phyloP scores from a whole-genome alignment of 2,888 invertebrate species.

The Pherbina coryleti region DNA sequence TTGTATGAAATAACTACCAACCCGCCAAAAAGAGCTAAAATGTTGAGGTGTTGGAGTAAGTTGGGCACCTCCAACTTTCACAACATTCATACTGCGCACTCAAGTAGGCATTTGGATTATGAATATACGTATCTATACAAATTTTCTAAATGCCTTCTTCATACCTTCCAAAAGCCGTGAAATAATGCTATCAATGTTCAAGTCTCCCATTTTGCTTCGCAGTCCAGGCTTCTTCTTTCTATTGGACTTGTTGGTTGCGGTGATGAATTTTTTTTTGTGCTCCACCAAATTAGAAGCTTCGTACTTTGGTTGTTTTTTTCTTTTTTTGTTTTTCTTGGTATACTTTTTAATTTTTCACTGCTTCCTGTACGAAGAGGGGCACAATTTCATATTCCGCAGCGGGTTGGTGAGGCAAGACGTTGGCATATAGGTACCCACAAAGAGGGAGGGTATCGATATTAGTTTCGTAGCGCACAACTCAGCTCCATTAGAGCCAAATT shows the following conservation, averaged over 20 bases:
- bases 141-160: conserved; percentile 1
- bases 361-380: conserved; percentile 27
- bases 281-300: conserved; percentile 9
- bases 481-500: conserved; percentile 4
- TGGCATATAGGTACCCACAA: conserved; percentile 30
- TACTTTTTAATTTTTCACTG: conserved; percentile 42
- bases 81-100: too few species aligned
- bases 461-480: background rate
- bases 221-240: conserved; percentile 13
- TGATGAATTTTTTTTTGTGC: background rate
- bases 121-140: too few species aligned
- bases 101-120: too few species aligned
- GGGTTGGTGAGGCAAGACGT: conserved; percentile 36
- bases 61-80: too few species aligned
- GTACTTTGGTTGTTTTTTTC: conserved; percentile 26
- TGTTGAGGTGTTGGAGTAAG: too few species aligned
- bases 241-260: background rate
- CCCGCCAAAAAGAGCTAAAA: too few species aligned
- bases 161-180: conserved; percentile 67
- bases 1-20: background rate
- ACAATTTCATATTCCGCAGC: conserved; percentile 10
- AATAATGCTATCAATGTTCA: conserved; percentile 68
- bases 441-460: conserved; percentile 7
- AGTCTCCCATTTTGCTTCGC: conserved; percentile 34
- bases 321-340: conserved; percentile 44